phyloP scores from a whole-genome alignment of 1,140 invertebrate species.

The Popillia japonica region DNA sequence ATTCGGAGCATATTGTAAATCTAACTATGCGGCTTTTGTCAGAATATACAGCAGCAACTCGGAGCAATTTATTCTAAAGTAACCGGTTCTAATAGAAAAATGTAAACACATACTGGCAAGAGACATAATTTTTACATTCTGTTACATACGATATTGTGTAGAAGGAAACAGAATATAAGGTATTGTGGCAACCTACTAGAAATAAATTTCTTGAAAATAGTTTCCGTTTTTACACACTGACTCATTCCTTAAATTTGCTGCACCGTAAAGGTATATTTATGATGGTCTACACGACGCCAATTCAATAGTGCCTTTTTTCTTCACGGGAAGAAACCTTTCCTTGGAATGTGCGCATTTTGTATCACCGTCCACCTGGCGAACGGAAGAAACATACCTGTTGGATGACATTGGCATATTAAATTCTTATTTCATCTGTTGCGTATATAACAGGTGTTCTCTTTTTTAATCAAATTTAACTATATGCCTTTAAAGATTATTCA shows the following conservation, averaged over 20 bases:
- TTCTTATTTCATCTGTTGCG: neutral
- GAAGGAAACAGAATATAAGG: neutral
- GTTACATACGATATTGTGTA: neutral
- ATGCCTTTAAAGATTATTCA: too few relatives aligned
- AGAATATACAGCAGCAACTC: too few relatives aligned
- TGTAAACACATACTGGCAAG: too few relatives aligned
- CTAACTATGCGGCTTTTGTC: too few relatives aligned
- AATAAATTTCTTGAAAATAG: neutral
- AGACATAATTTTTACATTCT: neutral
- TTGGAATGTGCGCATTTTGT: constrained; percentile 21
- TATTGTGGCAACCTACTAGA: neutral
- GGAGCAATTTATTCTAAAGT: too few relatives aligned
- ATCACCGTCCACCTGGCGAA: constrained; percentile 7
- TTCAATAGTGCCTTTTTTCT: constrained; percentile 1
- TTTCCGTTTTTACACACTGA: constrained; percentile 9
- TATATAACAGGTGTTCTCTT: constrained; percentile 3
- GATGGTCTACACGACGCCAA: constrained; percentile 19
- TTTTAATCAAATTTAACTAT: too few relatives aligned
- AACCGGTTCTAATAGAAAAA: too few relatives aligned
- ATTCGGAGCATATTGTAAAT: too few relatives aligned
- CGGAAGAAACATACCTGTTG: constrained; percentile 11
- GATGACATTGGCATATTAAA: neutral
- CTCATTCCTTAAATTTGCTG: constrained; percentile 12
- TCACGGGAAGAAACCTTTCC: neutral
- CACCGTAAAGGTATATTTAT: neutral